These are phyloP conservation scores for Tetragnatha versicolor DNA, from an alignment of 1,140 invertebrate species.

Conservation along the genomic window DNA sequence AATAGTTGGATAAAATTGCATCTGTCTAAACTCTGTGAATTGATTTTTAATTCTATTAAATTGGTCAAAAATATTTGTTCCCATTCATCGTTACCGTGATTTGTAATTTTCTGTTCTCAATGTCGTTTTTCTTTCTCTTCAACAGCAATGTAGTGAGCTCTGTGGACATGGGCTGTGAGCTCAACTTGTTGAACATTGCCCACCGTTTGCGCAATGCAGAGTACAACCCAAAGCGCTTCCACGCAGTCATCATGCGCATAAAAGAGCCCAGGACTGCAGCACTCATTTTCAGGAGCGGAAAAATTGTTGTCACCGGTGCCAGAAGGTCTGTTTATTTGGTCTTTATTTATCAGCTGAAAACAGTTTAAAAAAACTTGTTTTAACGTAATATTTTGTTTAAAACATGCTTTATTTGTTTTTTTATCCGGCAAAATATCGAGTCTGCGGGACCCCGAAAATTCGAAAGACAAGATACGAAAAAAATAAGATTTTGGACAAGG, in stretches of 20 bases:
- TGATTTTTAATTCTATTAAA: neutral
- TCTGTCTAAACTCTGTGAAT: neutral
- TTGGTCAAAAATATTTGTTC: neutral
- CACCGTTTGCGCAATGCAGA: slow-evolving; percentile 43
- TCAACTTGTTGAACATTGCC: slow-evolving; percentile 41
- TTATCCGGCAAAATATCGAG: no score
- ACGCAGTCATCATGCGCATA: slow-evolving; percentile 48
- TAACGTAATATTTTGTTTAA: no score
- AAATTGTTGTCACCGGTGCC: slow-evolving; percentile 51
- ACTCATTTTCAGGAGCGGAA: slow-evolving; percentile 41
- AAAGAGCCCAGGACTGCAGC: slow-evolving; percentile 31
- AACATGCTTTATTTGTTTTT: no score
- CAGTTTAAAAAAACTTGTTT: no score
- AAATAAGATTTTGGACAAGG: no score
- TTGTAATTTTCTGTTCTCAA: neutral
- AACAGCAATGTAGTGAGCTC: slow-evolving; percentile 42
- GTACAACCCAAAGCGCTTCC: slow-evolving; percentile 47
- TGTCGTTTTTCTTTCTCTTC: neutral
- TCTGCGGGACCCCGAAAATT: no score
- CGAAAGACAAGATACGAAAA: no score
- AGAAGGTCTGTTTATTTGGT: slow-evolving; percentile 28
- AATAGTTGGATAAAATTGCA: neutral
- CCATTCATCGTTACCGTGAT: no score
- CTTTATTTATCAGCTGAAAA: no score
- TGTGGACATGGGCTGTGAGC: slow-evolving; percentile 39